phyloP scores from a whole-genome alignment of 2,888 invertebrate genomes.

The Drosophila neoperkinsi region DNA sequence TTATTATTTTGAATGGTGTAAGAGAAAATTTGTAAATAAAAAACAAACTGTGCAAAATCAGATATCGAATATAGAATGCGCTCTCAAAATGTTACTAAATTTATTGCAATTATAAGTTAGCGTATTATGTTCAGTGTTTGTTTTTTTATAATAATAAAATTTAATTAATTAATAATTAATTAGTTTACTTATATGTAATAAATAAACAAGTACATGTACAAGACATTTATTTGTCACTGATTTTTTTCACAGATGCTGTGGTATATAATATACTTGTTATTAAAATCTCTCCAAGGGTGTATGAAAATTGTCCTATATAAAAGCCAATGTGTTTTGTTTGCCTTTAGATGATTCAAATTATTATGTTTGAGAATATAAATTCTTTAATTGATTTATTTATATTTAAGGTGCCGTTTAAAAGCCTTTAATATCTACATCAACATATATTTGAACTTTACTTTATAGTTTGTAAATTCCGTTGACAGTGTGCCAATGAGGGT shows the following conservation, averaged over 20 bases:
- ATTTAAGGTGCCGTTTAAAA: not conserved
- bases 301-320: not conserved
- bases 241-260: not conserved
- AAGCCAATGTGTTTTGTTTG: conserved; percentile 1
- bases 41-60: not conserved
- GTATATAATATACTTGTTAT: not conserved
- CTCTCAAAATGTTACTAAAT: not conserved
- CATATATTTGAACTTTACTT: conserved; percentile 8
- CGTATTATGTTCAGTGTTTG: no score
- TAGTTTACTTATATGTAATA: not conserved
- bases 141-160: not conserved
- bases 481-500: conserved; percentile 37
- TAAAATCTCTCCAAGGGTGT: not conserved
- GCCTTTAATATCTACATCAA: conserved; percentile 12
- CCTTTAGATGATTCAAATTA: not conserved
- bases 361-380: not conserved
- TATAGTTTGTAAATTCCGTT: not conserved
- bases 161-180: not conserved
- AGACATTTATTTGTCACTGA: not conserved
- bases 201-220: not conserved
- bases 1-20: conserved; percentile 42
- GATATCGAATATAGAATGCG: not conserved
- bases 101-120: not conserved
- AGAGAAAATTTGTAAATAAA: conserved; percentile 23
- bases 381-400: not conserved